Percentiles rank a stretch among this genome's conserved stretches.
phyloP scores from a whole-genome alignment of 1,140 invertebrate species.

The Sweltsa coloradensis region DNA sequence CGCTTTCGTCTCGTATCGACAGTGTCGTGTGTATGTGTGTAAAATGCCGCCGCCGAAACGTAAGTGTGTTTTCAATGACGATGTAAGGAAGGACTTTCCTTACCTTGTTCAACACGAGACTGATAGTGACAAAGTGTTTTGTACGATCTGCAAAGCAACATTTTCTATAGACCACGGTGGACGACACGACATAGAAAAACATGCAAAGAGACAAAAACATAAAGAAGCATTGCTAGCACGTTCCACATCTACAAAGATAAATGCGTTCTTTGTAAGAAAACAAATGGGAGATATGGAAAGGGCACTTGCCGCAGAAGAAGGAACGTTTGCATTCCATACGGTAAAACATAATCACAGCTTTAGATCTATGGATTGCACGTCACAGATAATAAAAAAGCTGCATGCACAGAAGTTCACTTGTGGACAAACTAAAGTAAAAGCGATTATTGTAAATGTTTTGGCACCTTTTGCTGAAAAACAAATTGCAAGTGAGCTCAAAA shows the following conservation, averaged over 20 bases:
- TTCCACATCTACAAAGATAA: background rate
- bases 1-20: too few relatives aligned
- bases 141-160: background rate
- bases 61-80: background rate
- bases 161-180: background rate
- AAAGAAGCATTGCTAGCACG: background rate
- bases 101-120: background rate
- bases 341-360: slow-evolving; percentile 19
- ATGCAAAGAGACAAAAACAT: background rate
- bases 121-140: background rate
- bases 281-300: background rate
- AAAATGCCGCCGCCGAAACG: too few relatives aligned
- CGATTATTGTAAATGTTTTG: slow-evolving; percentile 18
- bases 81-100: background rate
- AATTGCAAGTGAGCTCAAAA: too few relatives aligned
- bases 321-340: slow-evolving; percentile 16
- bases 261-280: background rate
- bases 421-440: slow-evolving; percentile 16
- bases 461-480: slow-evolving; percentile 13
- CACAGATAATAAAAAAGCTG: slow-evolving; percentile 12
- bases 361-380: slow-evolving; percentile 19
- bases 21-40: too few relatives aligned
- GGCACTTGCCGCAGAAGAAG: too few relatives aligned
- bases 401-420: slow-evolving; percentile 14
- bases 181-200: background rate